A percentile compares a stretch with the other conserved stretches of the same genome.
phyloP scores from a whole-genome alignment of 1,140 invertebrate species.

The Formica selysi region DNA sequence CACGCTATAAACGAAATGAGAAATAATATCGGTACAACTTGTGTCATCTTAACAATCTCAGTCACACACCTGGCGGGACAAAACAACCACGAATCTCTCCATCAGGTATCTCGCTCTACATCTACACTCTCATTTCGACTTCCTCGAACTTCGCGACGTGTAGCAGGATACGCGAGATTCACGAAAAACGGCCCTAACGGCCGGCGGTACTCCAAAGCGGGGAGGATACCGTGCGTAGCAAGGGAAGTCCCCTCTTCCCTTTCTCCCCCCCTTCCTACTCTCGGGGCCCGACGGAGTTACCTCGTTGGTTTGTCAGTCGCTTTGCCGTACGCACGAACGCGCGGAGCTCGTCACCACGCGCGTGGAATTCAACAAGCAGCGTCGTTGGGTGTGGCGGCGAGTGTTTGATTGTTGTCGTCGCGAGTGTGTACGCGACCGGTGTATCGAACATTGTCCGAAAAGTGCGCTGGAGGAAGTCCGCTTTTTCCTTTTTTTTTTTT shows the following conservation, averaged over 20 bases:
- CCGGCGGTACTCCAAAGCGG: conserved; percentile 9
- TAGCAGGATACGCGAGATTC: no score
- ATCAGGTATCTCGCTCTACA: no score
- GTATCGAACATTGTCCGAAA: conserved; percentile 1
- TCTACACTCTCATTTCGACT: no score
- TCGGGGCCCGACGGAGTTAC: conserved; percentile 64
- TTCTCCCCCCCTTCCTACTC: not conserved
- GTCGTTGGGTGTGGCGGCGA: conserved; percentile 59
- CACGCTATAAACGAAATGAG: no score
- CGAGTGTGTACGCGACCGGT: not conserved
- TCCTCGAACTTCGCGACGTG: no score
- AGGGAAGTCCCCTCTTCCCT: conserved; percentile 14
- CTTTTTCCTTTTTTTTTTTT: no score
- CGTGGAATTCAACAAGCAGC: conserved; percentile 52
- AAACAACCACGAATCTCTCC: no score
- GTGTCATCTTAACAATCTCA: no score
- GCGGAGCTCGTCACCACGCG: conserved; percentile 56
- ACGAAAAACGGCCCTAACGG: conserved; percentile 37
- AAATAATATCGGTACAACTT: no score
- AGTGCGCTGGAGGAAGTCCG: not conserved
- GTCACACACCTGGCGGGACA: no score
- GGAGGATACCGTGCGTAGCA: conserved; percentile 15
- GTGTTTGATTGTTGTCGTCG: not conserved
- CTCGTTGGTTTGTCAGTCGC: conserved; percentile 68
- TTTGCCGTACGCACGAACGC: conserved; percentile 60